phyloP scores from a whole-genome alignment of 2,797 vertebrate species.

The Meriones psammophilus region DNA sequence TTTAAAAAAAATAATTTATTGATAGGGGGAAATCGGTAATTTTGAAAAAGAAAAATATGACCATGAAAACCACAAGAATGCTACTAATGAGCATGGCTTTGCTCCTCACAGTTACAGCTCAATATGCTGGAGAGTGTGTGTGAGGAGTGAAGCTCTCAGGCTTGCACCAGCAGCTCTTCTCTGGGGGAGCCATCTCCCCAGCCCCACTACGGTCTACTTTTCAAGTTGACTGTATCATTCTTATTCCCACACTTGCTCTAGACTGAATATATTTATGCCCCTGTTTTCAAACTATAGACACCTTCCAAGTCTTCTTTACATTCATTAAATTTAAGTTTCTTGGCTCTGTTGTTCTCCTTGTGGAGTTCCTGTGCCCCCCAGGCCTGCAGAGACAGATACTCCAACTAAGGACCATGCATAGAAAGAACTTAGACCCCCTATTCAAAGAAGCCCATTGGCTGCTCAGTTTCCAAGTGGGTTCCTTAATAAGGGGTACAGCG shows the following conservation, averaged over 20 bases:
- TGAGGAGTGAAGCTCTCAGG: not conserved
- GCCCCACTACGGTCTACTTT: not conserved
- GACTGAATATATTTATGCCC: not conserved
- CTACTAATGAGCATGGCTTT: not conserved
- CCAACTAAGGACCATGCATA: too few relatives aligned
- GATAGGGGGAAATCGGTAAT: not conserved
- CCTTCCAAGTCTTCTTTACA: not conserved
- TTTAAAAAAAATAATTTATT: not conserved
- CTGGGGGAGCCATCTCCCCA: not conserved
- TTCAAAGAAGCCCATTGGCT: too few relatives aligned
- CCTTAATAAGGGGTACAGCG: too few relatives aligned
- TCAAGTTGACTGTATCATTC: not conserved
- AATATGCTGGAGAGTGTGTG: not conserved
- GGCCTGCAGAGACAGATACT: too few relatives aligned
- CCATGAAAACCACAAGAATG: not conserved
- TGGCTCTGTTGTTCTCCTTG: not conserved
- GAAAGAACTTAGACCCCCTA: too few relatives aligned
- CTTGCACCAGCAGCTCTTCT: not conserved
- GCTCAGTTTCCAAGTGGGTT: too few relatives aligned
- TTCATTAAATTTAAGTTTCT: slow-evolving; percentile 4
- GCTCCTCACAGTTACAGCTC: not conserved
- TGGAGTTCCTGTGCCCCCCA: too few relatives aligned
- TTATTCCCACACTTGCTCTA: not conserved
- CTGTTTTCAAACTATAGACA: slow-evolving; percentile 10
- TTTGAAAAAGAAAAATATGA: not conserved